These are phyloP conservation scores for Trachops cirrhosus DNA, from an alignment of 2,797 vertebrate species.

Conservation along the genomic window DNA sequence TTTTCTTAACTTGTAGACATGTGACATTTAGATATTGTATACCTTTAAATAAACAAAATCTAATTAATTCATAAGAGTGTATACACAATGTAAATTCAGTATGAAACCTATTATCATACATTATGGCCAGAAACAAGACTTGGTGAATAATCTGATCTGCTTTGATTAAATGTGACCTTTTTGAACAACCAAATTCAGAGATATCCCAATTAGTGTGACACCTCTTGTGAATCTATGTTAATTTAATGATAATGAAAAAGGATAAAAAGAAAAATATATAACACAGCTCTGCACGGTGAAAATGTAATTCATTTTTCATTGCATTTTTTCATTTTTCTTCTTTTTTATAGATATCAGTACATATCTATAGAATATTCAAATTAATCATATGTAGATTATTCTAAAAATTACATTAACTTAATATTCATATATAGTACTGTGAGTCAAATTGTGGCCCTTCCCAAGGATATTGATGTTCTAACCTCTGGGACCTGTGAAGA, in stretches of 20 bases:
- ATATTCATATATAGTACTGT: background rate
- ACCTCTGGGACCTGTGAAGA: background rate
- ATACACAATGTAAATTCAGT: background rate
- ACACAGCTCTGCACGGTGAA: slow-evolving; percentile 39
- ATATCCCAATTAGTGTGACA: slow-evolving; percentile 47
- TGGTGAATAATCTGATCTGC: slow-evolving; percentile 7
- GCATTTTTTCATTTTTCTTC: background rate
- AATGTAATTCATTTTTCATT: slow-evolving; percentile 25
- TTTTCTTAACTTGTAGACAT: background rate
- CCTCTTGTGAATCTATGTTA: slow-evolving; percentile 44
- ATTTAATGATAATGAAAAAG: slow-evolving; percentile 34
- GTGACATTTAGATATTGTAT: background rate
- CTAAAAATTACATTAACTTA: background rate
- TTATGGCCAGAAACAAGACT: background rate
- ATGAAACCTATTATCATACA: background rate
- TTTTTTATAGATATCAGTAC: background rate
- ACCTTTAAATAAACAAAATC: background rate
- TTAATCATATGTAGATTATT: background rate
- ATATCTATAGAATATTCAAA: background rate
- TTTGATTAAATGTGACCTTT: slow-evolving; percentile 41
- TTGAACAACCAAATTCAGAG: slow-evolving; percentile 23
- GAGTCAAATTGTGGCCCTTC: background rate
- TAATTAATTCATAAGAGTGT: background rate
- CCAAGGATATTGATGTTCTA: background rate
- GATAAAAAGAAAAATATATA: background rate